Evolutionary conservation across 92 coral and sea anemone genomes (phyloP).

Genomic region (Montipora capitata): DNA sequence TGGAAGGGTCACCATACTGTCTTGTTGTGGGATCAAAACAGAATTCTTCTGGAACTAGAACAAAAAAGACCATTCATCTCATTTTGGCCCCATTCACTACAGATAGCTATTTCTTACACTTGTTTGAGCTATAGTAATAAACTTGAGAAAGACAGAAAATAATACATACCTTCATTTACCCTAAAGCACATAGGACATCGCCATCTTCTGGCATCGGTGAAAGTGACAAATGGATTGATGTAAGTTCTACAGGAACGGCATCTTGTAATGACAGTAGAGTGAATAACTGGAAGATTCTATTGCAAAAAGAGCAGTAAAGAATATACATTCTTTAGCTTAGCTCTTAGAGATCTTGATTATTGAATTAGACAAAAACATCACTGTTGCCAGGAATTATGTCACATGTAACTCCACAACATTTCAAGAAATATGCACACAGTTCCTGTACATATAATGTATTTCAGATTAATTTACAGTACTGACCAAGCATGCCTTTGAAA

Average conservation of each 20-base stretch:
- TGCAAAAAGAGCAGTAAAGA: not conserved
- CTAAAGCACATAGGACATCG: constrained; percentile 98
- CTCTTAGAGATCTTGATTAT: too few species aligned
- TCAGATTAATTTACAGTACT: too few species aligned
- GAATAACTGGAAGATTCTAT: constrained; percentile 97
- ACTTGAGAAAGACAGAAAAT: not conserved
- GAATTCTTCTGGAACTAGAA: constrained; percentile 97
- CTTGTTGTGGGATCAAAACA: constrained; percentile 95
- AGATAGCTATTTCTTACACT: not conserved
- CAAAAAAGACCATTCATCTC: not conserved
- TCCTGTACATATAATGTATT: too few species aligned
- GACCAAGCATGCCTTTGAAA: too few species aligned
- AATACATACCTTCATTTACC: constrained; percentile 90
- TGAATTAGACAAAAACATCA: too few species aligned
- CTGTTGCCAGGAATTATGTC: too few species aligned
- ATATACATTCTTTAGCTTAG: too few species aligned
- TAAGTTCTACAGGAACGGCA: constrained; percentile 99
- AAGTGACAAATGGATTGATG: constrained; percentile 99
- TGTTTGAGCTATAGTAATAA: too few species aligned
- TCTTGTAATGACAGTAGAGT: constrained; percentile 96
- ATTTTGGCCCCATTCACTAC: not conserved
- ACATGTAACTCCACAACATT: too few species aligned
- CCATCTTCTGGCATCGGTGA: constrained; percentile 94
- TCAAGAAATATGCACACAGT: too few species aligned
- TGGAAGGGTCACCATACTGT: constrained; percentile 96